Evolutionary conservation across 2,888 invertebrate genomes (phyloP).

Genomic region (Synanthedon formicaeformis): DNA sequence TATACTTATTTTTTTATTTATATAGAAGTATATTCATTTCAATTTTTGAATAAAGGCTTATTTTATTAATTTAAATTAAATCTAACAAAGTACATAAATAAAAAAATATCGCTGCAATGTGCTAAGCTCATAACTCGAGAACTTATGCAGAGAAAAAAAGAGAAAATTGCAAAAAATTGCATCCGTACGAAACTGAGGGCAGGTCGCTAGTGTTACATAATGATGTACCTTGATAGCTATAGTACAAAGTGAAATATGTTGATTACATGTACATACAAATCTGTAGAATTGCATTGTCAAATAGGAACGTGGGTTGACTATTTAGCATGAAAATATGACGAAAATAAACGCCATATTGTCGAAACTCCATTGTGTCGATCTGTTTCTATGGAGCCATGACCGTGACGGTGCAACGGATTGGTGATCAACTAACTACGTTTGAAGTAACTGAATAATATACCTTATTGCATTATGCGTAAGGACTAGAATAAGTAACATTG

Average conservation of each 20-base stretch:
- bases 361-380: slow-evolving; percentile 3
- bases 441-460: slow-evolving; percentile 15
- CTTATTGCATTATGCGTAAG: slow-evolving; percentile 4
- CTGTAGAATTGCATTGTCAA: background rate
- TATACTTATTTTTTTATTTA: too few species aligned
- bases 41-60: too few species aligned
- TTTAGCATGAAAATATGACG: background rate
- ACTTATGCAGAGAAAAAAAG: too few species aligned
- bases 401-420: slow-evolving; percentile 34
- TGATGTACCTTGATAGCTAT: too few species aligned
- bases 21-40: too few species aligned
- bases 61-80: too few species aligned
- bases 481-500: background rate
- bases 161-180: too few species aligned
- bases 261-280: background rate
- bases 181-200: too few species aligned
- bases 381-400: slow-evolving; percentile 17
- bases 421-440: slow-evolving; percentile 14
- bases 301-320: background rate
- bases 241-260: background rate
- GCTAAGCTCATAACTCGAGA: too few species aligned
- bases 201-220: too few species aligned
- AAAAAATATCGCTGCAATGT: too few species aligned
- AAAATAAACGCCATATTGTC: background rate
- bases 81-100: too few species aligned